phyloP scores from a whole-genome alignment of 2,113 vertebrate genomes.

The Todiramphus chloris region DNA sequence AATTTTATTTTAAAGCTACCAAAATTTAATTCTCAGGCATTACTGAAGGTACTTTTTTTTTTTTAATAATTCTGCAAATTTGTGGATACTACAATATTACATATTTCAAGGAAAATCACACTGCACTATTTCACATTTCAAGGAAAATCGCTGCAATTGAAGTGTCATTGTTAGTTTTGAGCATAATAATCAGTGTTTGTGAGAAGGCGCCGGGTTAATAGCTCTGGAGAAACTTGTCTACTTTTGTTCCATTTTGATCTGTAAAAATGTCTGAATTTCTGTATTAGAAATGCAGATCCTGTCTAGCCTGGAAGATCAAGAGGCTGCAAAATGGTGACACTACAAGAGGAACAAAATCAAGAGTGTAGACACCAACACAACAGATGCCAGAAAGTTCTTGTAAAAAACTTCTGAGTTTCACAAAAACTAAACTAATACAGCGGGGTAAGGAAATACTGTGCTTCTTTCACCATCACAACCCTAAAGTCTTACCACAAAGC shows the following conservation, averaged over 20 bases:
- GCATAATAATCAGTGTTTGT: neutral
- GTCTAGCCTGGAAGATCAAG: neutral
- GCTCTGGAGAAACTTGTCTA: neutral
- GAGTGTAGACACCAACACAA: neutral
- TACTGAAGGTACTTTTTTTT: neutral
- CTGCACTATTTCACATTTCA: neutral
- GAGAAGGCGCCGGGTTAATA: neutral
- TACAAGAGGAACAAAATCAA: neutral
- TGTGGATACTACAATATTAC: neutral
- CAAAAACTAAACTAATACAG: neutral
- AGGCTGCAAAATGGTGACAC: neutral
- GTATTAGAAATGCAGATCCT: neutral
- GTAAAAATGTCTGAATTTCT: neutral
- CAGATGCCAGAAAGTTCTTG: neutral
- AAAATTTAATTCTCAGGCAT: neutral
- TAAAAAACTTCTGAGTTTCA: neutral
- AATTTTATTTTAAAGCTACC: neutral
- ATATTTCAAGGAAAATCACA: neutral
- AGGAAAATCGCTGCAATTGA: neutral
- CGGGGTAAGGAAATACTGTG: neutral
- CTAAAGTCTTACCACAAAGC: neutral
- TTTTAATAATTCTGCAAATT: neutral
- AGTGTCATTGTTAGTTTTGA: neutral
- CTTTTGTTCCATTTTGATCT: conserved; percentile 5
- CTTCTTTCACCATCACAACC: neutral